These are phyloP conservation scores for Lepilemur septentrionalis DNA, from an alignment of 2,797 vertebrate species.

Conservation along the genomic window DNA sequence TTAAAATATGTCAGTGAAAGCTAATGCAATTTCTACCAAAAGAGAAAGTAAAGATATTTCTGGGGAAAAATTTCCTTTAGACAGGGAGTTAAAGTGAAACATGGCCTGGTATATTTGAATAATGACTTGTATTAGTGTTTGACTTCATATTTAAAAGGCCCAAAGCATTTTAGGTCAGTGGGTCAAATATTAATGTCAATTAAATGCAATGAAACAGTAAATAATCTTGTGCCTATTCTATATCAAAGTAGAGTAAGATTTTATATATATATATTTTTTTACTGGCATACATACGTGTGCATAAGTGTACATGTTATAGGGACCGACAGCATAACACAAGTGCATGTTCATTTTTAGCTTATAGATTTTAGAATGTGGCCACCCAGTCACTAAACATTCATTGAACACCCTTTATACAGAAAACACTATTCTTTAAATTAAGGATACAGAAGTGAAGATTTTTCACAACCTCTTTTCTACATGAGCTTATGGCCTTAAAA, in stretches of 20 bases:
- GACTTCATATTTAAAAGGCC: neutral
- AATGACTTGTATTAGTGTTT: neutral
- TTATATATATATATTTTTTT: neutral
- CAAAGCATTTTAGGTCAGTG: neutral
- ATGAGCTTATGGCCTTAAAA: neutral
- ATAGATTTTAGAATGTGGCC: neutral
- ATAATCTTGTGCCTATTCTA: neutral
- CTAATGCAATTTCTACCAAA: slow-evolving; percentile 10
- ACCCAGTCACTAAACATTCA: neutral
- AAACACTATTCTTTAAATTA: neutral
- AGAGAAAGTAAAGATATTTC: neutral
- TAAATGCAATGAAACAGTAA: neutral
- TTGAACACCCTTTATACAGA: neutral
- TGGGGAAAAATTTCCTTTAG: neutral
- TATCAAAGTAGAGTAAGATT: neutral
- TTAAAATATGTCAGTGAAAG: neutral
- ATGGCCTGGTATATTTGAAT: slow-evolving; percentile 14
- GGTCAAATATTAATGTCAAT: neutral
- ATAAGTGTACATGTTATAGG: neutral
- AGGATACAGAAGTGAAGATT: neutral
- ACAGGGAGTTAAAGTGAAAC: neutral
- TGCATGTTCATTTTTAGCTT: neutral
- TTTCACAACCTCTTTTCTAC: neutral
- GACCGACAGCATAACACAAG: neutral
- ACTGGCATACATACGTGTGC: neutral